Conservation (phyloP, 2,113 vertebrate species). For the Gila orcuttii region DNA sequence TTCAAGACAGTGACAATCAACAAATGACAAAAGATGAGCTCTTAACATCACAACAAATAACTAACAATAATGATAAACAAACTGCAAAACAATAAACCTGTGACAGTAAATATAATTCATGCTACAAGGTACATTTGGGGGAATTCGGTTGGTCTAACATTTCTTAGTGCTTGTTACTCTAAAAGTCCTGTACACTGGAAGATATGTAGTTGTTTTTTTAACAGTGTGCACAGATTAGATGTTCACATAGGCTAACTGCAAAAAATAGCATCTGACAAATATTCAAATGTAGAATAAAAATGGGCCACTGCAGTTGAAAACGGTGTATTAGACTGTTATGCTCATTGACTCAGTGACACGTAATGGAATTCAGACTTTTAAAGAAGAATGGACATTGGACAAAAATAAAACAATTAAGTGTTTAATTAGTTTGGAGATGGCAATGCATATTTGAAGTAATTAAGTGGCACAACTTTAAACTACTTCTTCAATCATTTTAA, state of each 20-base stretch:
- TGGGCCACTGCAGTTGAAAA: neutral
- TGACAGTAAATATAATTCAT: no score
- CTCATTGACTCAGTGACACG: no score
- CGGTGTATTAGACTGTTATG: neutral
- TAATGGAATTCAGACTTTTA: neutral
- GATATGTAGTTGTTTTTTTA: no score
- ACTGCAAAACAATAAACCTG: no score
- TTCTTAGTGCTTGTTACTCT: no score
- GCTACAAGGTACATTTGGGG: neutral
- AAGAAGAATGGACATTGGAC: neutral
- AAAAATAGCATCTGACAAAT: no score
- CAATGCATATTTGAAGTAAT: neutral
- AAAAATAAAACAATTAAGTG: neutral
- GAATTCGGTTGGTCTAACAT: neutral
- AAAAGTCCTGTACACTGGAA: neutral
- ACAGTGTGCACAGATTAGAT: no score
- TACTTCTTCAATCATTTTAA: neutral
- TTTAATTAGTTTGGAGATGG: neutral
- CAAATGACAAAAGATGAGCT: no score
- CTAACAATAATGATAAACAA: no score
- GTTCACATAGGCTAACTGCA: neutral
- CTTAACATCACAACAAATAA: no score
- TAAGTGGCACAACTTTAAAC: neutral
- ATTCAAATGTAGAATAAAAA: neutral
- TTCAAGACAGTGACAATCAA: no score